A percentile compares a stretch with the other conserved stretches of the same genome.
These are phyloP conservation scores for Callipepla californica DNA, from an alignment of 2,113 vertebrate species.

Conservation along the genomic window DNA sequence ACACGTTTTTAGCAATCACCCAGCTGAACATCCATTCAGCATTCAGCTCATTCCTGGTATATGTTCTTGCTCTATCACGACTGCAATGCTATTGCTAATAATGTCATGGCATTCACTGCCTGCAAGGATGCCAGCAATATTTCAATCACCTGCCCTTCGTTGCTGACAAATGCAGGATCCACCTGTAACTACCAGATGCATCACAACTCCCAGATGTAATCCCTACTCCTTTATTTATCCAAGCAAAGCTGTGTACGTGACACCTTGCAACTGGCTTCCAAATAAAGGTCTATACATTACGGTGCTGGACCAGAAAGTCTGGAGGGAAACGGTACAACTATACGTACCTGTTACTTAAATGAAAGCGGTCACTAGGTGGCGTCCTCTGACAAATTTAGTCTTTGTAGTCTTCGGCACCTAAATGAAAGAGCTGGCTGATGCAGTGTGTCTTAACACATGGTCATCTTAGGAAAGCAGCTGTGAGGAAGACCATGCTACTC, in stretches of 20 bases:
- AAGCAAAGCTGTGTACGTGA: neutral
- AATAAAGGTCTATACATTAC: fast-evolving
- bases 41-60: neutral
- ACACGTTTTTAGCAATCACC: neutral
- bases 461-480: too few relatives aligned
- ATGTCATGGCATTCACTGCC: neutral
- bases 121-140: neutral
- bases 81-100: neutral
- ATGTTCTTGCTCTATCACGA: neutral
- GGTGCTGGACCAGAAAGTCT: too few relatives aligned
- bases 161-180: neutral
- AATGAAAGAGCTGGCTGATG: too few relatives aligned
- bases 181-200: slow-evolving; percentile 35
- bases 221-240: neutral
- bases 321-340: too few relatives aligned
- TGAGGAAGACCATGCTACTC: too few relatives aligned
- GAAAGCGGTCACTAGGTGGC: too few relatives aligned
- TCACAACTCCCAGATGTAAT: neutral
- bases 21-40: neutral
- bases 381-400: too few relatives aligned
- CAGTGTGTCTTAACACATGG: too few relatives aligned
- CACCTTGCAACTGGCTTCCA: neutral
- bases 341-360: too few relatives aligned
- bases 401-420: too few relatives aligned
- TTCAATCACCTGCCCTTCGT: neutral